phyloP scores from a whole-genome alignment of 2,797 vertebrate species.

The Danio aesculapii region DNA sequence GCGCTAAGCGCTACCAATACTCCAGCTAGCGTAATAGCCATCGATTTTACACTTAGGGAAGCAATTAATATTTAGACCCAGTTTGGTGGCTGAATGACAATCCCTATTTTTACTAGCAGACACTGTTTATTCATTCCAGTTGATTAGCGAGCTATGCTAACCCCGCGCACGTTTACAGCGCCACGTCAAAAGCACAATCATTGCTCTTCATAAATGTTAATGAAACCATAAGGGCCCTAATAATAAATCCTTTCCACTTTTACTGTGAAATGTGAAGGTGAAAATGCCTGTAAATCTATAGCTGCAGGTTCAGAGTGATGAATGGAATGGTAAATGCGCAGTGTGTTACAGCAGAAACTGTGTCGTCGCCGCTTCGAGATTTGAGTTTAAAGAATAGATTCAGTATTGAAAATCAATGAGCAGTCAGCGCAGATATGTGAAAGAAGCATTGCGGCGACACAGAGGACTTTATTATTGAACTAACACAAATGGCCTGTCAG shows the following conservation, averaged over 20 bases:
- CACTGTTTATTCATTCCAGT: constrained; percentile 68
- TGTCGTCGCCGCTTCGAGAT: constrained; percentile 5
- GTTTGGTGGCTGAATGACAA: constrained; percentile 67
- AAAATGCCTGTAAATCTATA: not conserved
- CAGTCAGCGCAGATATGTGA: constrained; percentile 30
- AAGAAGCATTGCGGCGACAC: constrained; percentile 19
- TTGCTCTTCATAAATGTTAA: constrained; percentile 20
- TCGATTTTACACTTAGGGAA: constrained; percentile 77
- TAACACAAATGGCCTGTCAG: constrained; percentile 37
- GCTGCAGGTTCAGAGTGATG: not conserved
- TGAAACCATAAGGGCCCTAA: not conserved
- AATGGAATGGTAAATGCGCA: constrained; percentile 22
- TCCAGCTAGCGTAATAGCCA: constrained; percentile 68
- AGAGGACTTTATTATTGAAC: constrained; percentile 49
- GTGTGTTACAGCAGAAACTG: constrained; percentile 22
- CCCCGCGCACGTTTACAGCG: not conserved
- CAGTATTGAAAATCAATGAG: constrained; percentile 39
- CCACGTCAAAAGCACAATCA: not conserved
- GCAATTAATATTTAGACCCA: constrained; percentile 74
- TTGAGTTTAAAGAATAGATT: constrained; percentile 42
- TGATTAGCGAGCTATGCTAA: constrained; percentile 36
- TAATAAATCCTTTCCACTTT: constrained; percentile 15
- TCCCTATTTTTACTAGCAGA: constrained; percentile 67
- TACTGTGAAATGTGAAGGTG: constrained; percentile 23
- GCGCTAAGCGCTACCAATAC: constrained; percentile 60